Conservation (phyloP, 2,113 vertebrate genomes). For the Collichthys lucidus region DNA sequence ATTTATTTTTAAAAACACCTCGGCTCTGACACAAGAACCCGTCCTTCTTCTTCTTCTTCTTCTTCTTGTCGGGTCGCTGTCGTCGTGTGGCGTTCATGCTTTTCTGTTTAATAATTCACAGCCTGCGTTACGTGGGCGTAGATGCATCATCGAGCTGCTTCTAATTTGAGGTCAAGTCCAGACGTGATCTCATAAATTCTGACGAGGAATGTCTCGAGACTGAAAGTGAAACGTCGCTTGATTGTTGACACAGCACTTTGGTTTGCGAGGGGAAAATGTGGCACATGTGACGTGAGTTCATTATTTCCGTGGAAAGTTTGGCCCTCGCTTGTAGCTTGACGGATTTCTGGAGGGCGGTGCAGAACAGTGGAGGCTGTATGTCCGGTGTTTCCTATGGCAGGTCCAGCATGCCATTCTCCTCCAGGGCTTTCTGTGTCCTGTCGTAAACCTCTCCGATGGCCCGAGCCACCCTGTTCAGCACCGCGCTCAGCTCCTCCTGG, state of each 20-base stretch:
- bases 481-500: slow-evolving; percentile 65
- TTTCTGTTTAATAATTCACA: slow-evolving; percentile 35
- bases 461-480: slow-evolving; percentile 77
- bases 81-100: not conserved
- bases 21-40: too few relatives aligned
- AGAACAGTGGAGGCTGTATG: not conserved
- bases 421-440: slow-evolving; percentile 83
- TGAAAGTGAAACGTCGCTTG: slow-evolving; percentile 33
- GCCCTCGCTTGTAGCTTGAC: not conserved
- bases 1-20: not conserved
- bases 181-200: not conserved
- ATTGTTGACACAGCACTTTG: slow-evolving; percentile 63
- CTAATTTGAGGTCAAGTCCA: not conserved
- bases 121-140: slow-evolving; percentile 4
- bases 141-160: slow-evolving; percentile 23
- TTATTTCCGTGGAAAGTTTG: not conserved
- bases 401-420: slow-evolving; percentile 83
- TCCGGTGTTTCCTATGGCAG: slow-evolving; percentile 79
- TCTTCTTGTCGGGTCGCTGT: not conserved
- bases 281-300: slow-evolving; percentile 3
- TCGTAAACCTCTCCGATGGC: slow-evolving; percentile 84
- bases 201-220: slow-evolving; percentile 24
- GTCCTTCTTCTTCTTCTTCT: too few relatives aligned
- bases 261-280: slow-evolving; percentile 18
- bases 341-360: not conserved